A percentile compares a stretch with the other conserved stretches of the same genome.
phyloP scores from a whole-genome alignment of 2,888 invertebrate species.

The Allolobophora icterica region DNA sequence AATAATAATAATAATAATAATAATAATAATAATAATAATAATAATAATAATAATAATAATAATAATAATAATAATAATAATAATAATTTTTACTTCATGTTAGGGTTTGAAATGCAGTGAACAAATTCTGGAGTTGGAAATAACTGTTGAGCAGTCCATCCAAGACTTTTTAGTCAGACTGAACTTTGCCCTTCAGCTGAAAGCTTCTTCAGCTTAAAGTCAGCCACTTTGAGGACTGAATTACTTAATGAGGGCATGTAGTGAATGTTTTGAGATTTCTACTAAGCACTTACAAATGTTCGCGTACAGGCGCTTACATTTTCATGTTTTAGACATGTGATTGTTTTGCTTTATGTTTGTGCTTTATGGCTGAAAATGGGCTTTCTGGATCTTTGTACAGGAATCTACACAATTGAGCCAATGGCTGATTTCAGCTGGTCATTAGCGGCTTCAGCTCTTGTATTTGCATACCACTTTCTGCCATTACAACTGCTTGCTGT shows the following conservation, averaged over 20 bases:
- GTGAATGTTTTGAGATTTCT: not conserved
- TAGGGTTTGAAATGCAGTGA: not conserved
- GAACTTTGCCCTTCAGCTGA: too few relatives aligned
- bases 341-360: not conserved
- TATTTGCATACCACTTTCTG: conserved; percentile 63
- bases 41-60: too few relatives aligned
- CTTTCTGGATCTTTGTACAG: conserved; percentile 66
- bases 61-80: not conserved
- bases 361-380: not conserved
- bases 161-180: not conserved
- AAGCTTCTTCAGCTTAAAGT: not conserved
- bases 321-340: not conserved
- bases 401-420: conserved; percentile 68
- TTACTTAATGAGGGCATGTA: not conserved
- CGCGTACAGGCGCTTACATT: not conserved
- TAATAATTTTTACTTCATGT: not conserved
- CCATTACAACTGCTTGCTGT: conserved; percentile 61
- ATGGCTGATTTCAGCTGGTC: conserved; percentile 65
- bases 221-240: not conserved
- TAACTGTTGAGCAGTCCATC: not conserved
- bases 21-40: too few relatives aligned
- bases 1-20: too few relatives aligned
- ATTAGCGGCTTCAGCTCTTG: conserved; percentile 62
- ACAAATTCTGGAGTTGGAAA: not conserved
- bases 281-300: not conserved